Conservation (phyloP, 2,888 invertebrate genomes). For the Tetheella fluctuosa region DNA sequence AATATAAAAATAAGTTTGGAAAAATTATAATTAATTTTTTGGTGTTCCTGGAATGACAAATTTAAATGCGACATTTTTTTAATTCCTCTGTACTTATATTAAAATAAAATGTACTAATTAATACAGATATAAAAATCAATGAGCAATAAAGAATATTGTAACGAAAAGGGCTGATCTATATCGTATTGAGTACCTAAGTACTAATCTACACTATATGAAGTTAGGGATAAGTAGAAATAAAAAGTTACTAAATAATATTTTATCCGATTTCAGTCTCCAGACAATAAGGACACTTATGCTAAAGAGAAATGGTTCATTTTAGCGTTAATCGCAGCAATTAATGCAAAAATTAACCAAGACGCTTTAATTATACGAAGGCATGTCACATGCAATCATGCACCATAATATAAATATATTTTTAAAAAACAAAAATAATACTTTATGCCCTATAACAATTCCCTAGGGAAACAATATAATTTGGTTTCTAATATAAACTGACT, state of each 20-base stretch:
- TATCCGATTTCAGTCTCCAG: constrained; percentile 11
- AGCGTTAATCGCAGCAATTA: neutral
- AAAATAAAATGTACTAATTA: constrained; percentile 9
- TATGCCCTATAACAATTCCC: constrained; percentile 30
- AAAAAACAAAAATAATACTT: constrained; percentile 34
- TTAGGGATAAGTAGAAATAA: neutral
- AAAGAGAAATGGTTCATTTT: neutral
- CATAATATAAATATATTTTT: constrained; percentile 31
- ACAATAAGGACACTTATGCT: constrained; percentile 10
- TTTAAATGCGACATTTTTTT: constrained; percentile 39
- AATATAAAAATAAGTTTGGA: constrained; percentile 24
- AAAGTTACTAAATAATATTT: neutral
- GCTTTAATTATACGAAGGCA: constrained; percentile 26
- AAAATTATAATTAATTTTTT: constrained; percentile 31
- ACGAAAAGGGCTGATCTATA: neutral
- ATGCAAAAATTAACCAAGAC: constrained; percentile 2
- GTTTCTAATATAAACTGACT: constrained; percentile 42
- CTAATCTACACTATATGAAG: constrained; percentile 1
- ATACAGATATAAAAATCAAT: constrained; percentile 13
- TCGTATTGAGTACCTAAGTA: neutral
- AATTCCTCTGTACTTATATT: constrained; percentile 16
- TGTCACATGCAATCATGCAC: constrained; percentile 57
- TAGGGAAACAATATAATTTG: constrained; percentile 39
- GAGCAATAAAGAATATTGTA: constrained; percentile 1
- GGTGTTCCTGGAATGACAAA: constrained; percentile 37